Evolutionary conservation across 2,113 vertebrate species (phyloP).

Genomic region (Salvator merianae): DNA sequence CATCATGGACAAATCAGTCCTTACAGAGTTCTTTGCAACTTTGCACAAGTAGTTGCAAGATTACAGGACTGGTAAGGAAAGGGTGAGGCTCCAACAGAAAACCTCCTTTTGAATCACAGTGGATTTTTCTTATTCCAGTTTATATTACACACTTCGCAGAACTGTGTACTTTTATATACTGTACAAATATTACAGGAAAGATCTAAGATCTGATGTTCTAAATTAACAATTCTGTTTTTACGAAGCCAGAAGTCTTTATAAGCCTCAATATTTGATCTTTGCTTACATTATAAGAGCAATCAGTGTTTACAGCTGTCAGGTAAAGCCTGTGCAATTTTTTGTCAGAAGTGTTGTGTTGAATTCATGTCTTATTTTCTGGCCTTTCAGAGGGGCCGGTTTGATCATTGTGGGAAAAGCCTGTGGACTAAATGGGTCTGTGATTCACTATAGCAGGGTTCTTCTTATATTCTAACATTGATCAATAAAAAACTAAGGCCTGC

Average conservation of each 20-base stretch:
- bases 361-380: too few relatives aligned
- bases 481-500: neutral
- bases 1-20: too few relatives aligned
- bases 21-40: too few relatives aligned
- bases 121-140: neutral
- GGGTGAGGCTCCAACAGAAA: neutral
- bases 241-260: neutral
- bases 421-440: too few relatives aligned
- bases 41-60: too few relatives aligned
- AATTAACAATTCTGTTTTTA: neutral
- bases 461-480: neutral
- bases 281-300: neutral
- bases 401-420: too few relatives aligned
- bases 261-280: neutral
- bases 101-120: neutral
- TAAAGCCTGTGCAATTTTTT: neutral
- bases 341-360: too few relatives aligned
- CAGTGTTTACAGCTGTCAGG: neutral
- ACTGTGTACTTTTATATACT: fast-evolving
- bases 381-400: too few relatives aligned
- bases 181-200: neutral
- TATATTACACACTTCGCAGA: neutral
- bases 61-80: too few relatives aligned
- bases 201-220: neutral
- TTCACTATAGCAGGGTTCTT: too few relatives aligned